A percentile compares a stretch with the other conserved stretches of the same genome.
These are phyloP conservation scores for Thalpophila matura DNA, from an alignment of 2,888 invertebrate species.

Conservation along the genomic window DNA sequence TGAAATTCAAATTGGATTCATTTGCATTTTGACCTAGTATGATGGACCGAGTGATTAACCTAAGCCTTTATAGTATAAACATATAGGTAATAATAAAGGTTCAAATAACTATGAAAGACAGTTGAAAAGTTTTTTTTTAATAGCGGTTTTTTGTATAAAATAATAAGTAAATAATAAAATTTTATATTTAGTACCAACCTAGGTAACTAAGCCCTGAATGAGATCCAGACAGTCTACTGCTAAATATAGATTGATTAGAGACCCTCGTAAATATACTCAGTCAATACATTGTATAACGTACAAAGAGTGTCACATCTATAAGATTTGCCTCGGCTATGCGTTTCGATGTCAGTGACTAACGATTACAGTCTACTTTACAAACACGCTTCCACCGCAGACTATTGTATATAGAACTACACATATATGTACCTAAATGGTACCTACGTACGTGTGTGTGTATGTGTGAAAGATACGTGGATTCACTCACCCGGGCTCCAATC, in stretches of 20 bases:
- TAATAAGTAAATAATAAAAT: too few relatives aligned
- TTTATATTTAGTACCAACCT: too few relatives aligned
- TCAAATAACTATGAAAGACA: background rate
- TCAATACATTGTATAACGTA: constrained; percentile 8
- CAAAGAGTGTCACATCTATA: constrained; percentile 73
- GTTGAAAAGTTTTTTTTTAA: background rate
- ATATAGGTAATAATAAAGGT: background rate
- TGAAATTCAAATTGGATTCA: constrained; percentile 41
- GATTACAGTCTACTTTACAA: constrained; percentile 76
- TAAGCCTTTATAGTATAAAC: constrained; percentile 1
- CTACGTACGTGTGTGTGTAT: constrained; percentile 46
- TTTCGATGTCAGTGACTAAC: constrained; percentile 81
- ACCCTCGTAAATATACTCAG: constrained; percentile 1
- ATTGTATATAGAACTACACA: constrained; percentile 53
- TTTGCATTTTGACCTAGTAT: constrained; percentile 39
- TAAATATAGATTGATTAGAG: background rate
- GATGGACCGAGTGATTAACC: constrained; percentile 26
- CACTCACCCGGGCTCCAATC: constrained; percentile 56
- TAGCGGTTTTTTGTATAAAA: too few relatives aligned
- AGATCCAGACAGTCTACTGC: background rate
- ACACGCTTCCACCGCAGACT: constrained; percentile 70
- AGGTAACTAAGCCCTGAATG: background rate
- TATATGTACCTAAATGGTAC: constrained; percentile 49
- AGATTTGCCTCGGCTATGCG: constrained; percentile 73
- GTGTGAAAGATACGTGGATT: constrained; percentile 59